Base-by-base conservation (phyloP, 2,888 invertebrate genomes). In the Spicauda simplicius region DNA sequence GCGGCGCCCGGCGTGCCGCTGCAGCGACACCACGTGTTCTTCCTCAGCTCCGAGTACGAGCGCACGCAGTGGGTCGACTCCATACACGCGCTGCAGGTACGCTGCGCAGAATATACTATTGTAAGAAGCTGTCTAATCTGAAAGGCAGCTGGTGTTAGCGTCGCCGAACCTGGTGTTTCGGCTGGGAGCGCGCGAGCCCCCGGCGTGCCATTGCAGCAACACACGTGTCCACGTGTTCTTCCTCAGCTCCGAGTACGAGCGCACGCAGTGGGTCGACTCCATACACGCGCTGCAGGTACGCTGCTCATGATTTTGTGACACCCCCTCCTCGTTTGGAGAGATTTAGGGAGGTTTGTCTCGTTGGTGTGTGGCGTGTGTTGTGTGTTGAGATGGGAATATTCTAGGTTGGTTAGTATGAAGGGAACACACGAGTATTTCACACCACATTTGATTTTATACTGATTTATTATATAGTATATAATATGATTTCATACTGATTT, bases 31-130 rank as follows among this genome's bases (percentile, higher is more conserved):
- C 96, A 96, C 84, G 96, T 96, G 65, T 98, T 99, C 92, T 98
- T 98, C 88, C 94, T 99, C 78, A 97, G 98, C 74, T 98, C 98
- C 0, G 98, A 99, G 88, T 99, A 97, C 81, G 99, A 99, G 87
- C 94, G 98, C 64, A 97, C 97, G 72, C 98, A 98, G 84, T 99
- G 98, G 98, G 96, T 97, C 74, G 98, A 98, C 83, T 97, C 98
- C 3, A 97, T 99, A 73, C 96, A 96, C 74, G 96, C 97, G 20
- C 90, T 98, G 68, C 97, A n/a, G n/a, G n/a, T n/a, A n/a, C n/a
- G n/a, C n/a, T n/a, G n/a, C n/a, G n/a, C n/a, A n/a, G n/a, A n/a
- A n/a, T n/a, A n/a, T n/a, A n/a, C n/a, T n/a, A n/a, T n/a, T n/a
- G 97, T 60, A 98, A 98, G 91, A 98, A 98, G 86, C 94, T 98